Conservation (phyloP, 2,113 vertebrate genomes). For the Phocoena sinus region DNA sequence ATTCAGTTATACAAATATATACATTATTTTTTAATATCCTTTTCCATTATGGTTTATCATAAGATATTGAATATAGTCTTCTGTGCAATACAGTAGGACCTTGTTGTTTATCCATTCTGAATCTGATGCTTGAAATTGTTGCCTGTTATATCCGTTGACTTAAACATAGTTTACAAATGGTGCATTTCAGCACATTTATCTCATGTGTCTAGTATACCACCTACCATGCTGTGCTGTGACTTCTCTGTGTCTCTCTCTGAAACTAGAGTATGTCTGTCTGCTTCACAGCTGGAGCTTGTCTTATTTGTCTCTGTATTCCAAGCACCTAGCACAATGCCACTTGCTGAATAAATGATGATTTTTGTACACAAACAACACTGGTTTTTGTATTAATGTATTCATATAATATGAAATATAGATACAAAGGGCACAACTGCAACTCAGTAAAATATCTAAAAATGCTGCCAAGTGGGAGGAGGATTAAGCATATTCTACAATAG, state of each 20-base stretch:
- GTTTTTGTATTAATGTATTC: neutral
- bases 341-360: neutral
- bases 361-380: neutral
- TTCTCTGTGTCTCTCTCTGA: neutral
- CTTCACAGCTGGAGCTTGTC: neutral
- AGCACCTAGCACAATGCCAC: neutral
- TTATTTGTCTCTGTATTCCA: neutral
- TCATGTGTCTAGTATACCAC: accelerated
- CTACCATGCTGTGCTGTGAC: neutral
- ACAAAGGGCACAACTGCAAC: neutral
- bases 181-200: neutral
- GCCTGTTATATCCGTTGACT: neutral
- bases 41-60: neutral
- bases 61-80: neutral
- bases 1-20: neutral
- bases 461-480: neutral
- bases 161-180: neutral
- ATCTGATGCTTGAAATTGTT: neutral
- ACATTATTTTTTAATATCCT: neutral
- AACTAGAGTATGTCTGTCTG: neutral
- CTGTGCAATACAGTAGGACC: neutral
- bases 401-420: neutral
- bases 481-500: neutral
- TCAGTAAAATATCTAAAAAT: neutral
- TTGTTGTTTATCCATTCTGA: neutral